Evolutionary conservation across 2,888 invertebrate genomes (phyloP), one percentile per base, ranked within the genome.

Genomic region (Hecatera dysodea): DNA sequence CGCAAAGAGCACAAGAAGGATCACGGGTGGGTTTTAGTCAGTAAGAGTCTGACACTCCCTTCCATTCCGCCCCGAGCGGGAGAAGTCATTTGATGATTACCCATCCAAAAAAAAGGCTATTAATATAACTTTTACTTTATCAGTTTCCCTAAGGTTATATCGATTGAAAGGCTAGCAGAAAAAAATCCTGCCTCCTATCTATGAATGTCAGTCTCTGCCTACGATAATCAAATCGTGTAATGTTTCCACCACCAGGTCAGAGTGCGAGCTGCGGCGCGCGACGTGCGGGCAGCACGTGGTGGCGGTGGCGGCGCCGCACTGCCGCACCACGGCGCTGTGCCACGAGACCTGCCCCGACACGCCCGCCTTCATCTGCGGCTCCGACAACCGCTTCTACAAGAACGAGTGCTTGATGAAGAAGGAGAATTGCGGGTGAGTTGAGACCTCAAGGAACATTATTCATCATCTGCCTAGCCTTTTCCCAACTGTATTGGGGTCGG

Each of bases 321-420:
- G 99, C 93, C 97, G 97, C 80, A 98, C 98, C 39, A 99, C 99
- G 0, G 98, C 98, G 1, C 97, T 97, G 48, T 99, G 99, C 93
- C 96, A 97, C 84, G 97, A 97, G 88, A 96, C 97, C 64, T 98
- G 98, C 88, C 96, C 97, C 29, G 97, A 97, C 71, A 97, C 97
- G 27, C 96, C 97, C n/a, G 97, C 97, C 78, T 98, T 98, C 90
- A 98, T 98, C 63, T 99, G 99, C 90, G 98, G 98, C 46, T 98
- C 98, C 12, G 98, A 99, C 93, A 98, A 98, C 93, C 97, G 98
- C 89, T 98, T 99, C 91, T 98, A 99, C 93, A 97, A 97, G 88
- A 98, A 98, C 91, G 98, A 98, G 93, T 99, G 99, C 89, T 97
- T 98, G 90, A 99, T 99, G 98, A 98, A 98, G 92, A 97, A 98